A percentile compares a stretch with the other conserved stretches of the same genome.
Conservation (phyloP, 1,140 invertebrate species). For the Diprion similis region DNA sequence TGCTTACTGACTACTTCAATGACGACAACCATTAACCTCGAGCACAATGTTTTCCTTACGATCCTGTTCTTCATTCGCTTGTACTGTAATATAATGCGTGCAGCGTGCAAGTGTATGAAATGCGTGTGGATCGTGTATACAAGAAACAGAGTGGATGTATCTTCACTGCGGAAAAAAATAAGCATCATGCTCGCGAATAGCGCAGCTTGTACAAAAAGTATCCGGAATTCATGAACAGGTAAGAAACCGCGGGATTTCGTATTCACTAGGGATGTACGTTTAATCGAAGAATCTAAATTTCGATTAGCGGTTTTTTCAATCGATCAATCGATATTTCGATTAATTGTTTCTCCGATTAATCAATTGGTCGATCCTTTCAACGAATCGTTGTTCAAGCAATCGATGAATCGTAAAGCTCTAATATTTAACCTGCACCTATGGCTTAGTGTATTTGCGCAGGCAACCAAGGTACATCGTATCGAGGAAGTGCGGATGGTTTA, state of each 20-base stretch:
- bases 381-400: no score
- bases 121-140: background rate
- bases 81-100: background rate
- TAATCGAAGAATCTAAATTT: no score
- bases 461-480: no score
- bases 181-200: background rate
- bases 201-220: background rate
- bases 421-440: background rate
- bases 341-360: no score
- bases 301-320: no score
- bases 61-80: background rate
- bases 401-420: background rate
- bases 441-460: background rate
- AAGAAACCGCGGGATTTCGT: background rate
- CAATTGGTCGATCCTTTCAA: no score
- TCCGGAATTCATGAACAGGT: background rate
- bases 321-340: no score
- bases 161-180: background rate
- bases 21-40: slow-evolving; percentile 4
- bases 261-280: background rate
- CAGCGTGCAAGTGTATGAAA: background rate
- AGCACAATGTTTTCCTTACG: background rate
- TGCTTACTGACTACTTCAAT: background rate
- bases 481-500: no score
- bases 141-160: background rate